These are phyloP conservation scores for Phlogophora meticulosa DNA, from an alignment of 2,888 invertebrate genomes.

Conservation along the genomic window DNA sequence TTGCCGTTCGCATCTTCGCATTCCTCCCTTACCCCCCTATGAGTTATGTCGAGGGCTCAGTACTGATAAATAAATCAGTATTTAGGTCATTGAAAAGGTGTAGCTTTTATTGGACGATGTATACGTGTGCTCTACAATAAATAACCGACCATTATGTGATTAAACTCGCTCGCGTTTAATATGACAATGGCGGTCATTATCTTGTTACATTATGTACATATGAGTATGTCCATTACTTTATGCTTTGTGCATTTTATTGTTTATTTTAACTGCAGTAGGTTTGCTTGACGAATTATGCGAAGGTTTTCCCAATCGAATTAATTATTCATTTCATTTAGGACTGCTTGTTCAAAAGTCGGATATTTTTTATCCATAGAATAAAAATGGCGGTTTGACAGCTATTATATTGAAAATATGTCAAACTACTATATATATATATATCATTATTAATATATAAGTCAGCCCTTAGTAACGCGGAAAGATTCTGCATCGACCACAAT, in stretches of 20 bases:
- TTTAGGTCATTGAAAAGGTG: constrained; percentile 78
- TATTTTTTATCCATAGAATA: too few species aligned
- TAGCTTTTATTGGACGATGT: constrained; percentile 70
- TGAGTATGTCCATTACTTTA: constrained; percentile 39
- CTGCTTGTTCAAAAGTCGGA: too few species aligned
- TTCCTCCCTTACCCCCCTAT: constrained; percentile 64
- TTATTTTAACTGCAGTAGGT: constrained; percentile 4
- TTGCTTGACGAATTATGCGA: not conserved
- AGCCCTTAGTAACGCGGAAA: not conserved
- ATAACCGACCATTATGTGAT: constrained; percentile 74
- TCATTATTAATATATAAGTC: too few species aligned
- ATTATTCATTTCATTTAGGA: too few species aligned
- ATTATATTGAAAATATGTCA: too few species aligned
- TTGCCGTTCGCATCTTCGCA: constrained; percentile 65
- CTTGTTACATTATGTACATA: constrained; percentile 43
- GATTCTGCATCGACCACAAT: not conserved
- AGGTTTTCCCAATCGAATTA: not conserved
- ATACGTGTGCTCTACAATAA: constrained; percentile 69
- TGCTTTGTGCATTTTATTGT: constrained; percentile 29
- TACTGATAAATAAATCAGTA: constrained; percentile 79
- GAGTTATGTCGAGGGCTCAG: constrained; percentile 74
- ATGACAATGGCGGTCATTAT: constrained; percentile 66
- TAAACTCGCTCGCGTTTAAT: constrained; percentile 68
- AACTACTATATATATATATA: too few species aligned
- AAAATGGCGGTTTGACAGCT: too few species aligned